Conservation (phyloP, 2,797 vertebrate genomes). For the Poecilia picta region DNA sequence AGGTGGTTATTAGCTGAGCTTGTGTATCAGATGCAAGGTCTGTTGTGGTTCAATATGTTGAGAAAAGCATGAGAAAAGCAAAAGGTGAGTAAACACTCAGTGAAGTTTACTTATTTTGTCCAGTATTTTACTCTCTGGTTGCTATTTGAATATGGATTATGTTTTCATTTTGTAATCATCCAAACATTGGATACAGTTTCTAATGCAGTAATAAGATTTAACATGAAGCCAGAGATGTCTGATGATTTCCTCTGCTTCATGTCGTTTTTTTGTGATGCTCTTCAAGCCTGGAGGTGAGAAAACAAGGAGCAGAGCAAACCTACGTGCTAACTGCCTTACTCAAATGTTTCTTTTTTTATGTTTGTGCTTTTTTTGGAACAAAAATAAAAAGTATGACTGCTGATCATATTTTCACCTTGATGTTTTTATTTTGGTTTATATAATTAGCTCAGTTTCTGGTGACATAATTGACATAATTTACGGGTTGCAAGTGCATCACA, state of each 20-base stretch:
- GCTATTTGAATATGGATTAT: conserved; percentile 41
- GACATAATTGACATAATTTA: not conserved
- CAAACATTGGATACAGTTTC: conserved; percentile 49
- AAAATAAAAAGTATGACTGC: conserved; percentile 74
- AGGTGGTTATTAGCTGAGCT: conserved; percentile 15
- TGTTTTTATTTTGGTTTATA: conserved; percentile 7
- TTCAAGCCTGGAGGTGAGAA: conserved; percentile 46
- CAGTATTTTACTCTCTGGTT: conserved; percentile 18
- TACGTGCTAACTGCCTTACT: conserved; percentile 82
- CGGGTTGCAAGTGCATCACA: not conserved
- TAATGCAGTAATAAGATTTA: conserved; percentile 64
- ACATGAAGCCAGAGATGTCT: conserved; percentile 8
- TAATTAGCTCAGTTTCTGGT: not conserved
- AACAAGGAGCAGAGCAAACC: conserved; percentile 62
- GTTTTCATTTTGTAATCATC: conserved; percentile 44
- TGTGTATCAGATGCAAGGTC: conserved; percentile 23
- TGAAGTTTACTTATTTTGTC: conserved; percentile 14
- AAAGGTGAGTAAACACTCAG: conserved; percentile 6
- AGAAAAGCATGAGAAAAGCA: conserved; percentile 4
- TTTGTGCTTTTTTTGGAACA: conserved; percentile 72
- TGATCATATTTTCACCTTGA: conserved; percentile 12
- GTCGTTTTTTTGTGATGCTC: conserved; percentile 37
- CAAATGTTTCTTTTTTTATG: conserved; percentile 77
- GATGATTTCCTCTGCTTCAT: conserved; percentile 23
- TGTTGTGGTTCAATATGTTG: conserved; percentile 1